These are phyloP conservation scores for Fistularia commersonii DNA, from an alignment of 2,797 vertebrate species.

Conservation along the genomic window DNA sequence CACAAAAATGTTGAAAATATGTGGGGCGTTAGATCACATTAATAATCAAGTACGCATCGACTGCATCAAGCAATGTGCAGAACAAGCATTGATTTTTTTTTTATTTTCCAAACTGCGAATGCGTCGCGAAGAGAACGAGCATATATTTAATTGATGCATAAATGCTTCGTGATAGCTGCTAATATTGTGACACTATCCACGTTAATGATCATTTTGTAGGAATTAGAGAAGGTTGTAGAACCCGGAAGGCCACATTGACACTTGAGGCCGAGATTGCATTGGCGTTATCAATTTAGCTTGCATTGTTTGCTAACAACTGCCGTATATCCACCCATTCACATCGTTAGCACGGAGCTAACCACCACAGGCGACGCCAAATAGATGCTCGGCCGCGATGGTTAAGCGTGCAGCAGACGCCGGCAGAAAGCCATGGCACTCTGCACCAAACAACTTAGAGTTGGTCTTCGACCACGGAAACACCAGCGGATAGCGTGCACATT, in stretches of 20 bases:
- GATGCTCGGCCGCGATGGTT: conserved; percentile 16
- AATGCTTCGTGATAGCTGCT: too few species aligned
- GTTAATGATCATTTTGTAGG: neutral
- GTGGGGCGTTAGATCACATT: neutral
- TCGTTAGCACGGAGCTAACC: conserved; percentile 37
- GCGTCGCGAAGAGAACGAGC: too few species aligned
- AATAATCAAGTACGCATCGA: neutral
- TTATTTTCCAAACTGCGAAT: neutral
- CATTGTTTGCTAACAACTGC: conserved; percentile 47
- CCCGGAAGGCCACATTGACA: conserved; percentile 50
- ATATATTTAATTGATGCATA: too few species aligned
- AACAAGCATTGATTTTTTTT: neutral
- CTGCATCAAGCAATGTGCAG: neutral
- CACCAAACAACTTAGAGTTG: neutral
- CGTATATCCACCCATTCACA: conserved; percentile 19
- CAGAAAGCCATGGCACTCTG: conserved; percentile 1
- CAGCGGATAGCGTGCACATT: neutral
- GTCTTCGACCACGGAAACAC: neutral
- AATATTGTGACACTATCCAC: too few species aligned
- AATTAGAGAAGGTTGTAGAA: conserved; percentile 9
- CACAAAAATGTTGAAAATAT: neutral
- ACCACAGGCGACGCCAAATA: conserved; percentile 9
- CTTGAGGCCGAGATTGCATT: conserved; percentile 20
- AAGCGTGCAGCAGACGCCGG: conserved; percentile 37
- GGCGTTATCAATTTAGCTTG: conserved; percentile 15